A percentile compares a stretch with the other conserved stretches of the same genome.
phyloP scores from a whole-genome alignment of 2,113 vertebrate species.

The Gavia stellata region DNA sequence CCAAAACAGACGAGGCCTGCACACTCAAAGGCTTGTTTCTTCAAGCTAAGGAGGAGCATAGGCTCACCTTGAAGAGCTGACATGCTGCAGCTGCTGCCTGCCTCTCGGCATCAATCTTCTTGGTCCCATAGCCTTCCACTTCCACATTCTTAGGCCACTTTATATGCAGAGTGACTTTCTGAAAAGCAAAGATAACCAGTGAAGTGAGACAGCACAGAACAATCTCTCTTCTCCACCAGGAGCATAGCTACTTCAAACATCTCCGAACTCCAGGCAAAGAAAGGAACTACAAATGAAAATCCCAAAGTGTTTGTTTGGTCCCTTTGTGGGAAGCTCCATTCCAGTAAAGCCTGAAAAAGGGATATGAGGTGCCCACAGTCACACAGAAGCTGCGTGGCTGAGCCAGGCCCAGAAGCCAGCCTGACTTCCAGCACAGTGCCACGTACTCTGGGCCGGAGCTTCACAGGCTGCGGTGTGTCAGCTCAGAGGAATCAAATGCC shows the following conservation, averaged over 20 bases:
- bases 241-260: not conserved
- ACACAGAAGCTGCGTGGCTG: not conserved
- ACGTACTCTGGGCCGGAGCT: accelerated
- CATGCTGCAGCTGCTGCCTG: constrained; percentile 90
- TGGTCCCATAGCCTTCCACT: constrained; percentile 85
- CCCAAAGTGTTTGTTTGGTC: not conserved
- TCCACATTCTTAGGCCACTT: constrained; percentile 89
- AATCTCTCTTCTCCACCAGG: not conserved
- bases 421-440: not conserved
- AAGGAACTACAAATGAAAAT: not conserved
- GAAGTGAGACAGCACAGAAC: not conserved
- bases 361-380: not conserved
- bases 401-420: not conserved
- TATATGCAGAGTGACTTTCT: constrained; percentile 89
- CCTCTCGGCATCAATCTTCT: constrained; percentile 86
- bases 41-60: not conserved
- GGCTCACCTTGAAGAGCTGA: constrained; percentile 83
- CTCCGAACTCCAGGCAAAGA: not conserved
- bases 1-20: accelerated
- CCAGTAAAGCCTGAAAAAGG: not conserved
- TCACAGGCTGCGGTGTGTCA: not conserved
- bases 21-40: no score
- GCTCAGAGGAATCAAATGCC: not conserved
- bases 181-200: not conserved
- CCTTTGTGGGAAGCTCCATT: not conserved